Conservation (phyloP, 2,888 invertebrate genomes). For the Andrena praecox region DNA sequence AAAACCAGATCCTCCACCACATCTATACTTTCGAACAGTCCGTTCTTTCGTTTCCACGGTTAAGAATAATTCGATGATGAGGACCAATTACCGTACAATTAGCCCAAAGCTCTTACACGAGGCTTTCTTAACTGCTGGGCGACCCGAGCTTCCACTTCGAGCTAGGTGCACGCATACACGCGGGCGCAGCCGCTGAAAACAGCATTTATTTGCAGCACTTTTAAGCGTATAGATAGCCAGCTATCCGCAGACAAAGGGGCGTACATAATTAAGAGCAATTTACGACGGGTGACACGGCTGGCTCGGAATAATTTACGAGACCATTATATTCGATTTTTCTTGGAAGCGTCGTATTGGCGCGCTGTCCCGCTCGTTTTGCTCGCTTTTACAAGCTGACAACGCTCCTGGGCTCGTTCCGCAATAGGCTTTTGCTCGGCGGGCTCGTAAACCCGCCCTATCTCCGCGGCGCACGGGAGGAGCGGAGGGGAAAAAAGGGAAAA, state of each 20-base stretch:
- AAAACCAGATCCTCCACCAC: too few relatives aligned
- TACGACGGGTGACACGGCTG: slow-evolving; percentile 62
- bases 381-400: slow-evolving; percentile 71
- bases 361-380: slow-evolving; percentile 24
- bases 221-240: background rate
- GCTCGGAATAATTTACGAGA: slow-evolving; percentile 75
- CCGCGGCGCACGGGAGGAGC: background rate
- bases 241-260: slow-evolving; percentile 20
- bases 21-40: too few relatives aligned
- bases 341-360: slow-evolving; percentile 41
- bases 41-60: background rate
- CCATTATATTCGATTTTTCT: slow-evolving; percentile 75
- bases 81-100: background rate
- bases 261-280: slow-evolving; percentile 56
- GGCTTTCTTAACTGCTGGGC: background rate
- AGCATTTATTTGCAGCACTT: slow-evolving; percentile 14
- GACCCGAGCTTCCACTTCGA: background rate
- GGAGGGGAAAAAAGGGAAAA: slow-evolving; percentile 3
- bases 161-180: background rate
- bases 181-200: background rate
- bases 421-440: slow-evolving; percentile 21
- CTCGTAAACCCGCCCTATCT: slow-evolving; percentile 48
- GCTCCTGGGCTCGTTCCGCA: slow-evolving; percentile 16
- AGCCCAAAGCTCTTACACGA: background rate
- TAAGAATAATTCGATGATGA: background rate